These are phyloP conservation scores for Drosophila pruinosa DNA, from an alignment of 1,140 invertebrate species.

Conservation along the genomic window DNA sequence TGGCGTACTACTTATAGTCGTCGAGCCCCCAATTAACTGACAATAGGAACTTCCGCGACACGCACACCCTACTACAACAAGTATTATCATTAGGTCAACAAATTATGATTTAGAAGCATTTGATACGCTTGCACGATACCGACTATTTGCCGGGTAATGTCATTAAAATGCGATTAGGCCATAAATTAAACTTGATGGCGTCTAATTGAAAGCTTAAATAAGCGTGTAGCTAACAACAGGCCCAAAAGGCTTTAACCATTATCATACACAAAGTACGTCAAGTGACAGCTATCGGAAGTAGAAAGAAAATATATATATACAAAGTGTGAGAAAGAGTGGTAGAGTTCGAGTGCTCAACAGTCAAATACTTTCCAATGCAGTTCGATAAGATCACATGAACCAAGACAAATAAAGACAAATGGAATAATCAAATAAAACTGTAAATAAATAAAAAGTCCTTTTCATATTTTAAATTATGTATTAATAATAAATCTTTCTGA, in stretches of 20 bases:
- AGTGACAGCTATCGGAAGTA: background rate
- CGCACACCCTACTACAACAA: slow-evolving; percentile 9
- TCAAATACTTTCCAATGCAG: background rate
- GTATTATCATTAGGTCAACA: slow-evolving; percentile 12
- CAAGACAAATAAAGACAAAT: background rate
- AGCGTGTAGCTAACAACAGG: background rate
- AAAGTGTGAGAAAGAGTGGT: background rate
- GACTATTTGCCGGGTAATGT: background rate
- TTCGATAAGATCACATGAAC: background rate
- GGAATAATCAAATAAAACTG: no score
- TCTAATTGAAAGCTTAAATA: slow-evolving; percentile 32
- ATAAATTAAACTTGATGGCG: slow-evolving; percentile 34
- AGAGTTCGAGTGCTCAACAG: background rate
- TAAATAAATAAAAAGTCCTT: background rate
- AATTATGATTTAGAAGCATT: slow-evolving; percentile 8
- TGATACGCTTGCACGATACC: slow-evolving; percentile 11
- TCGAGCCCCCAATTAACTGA: slow-evolving; percentile 61
- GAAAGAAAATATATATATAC: background rate
- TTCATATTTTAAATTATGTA: no score
- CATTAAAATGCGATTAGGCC: slow-evolving; percentile 31
- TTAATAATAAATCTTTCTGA: no score
- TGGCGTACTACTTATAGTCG: slow-evolving; percentile 42
- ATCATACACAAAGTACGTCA: background rate
- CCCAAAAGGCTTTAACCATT: slow-evolving; percentile 9
- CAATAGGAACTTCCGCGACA: slow-evolving; percentile 50